Base-by-base conservation (phyloP, 2,113 vertebrate genomes). In the Dicrurus megarhynchus region DNA sequence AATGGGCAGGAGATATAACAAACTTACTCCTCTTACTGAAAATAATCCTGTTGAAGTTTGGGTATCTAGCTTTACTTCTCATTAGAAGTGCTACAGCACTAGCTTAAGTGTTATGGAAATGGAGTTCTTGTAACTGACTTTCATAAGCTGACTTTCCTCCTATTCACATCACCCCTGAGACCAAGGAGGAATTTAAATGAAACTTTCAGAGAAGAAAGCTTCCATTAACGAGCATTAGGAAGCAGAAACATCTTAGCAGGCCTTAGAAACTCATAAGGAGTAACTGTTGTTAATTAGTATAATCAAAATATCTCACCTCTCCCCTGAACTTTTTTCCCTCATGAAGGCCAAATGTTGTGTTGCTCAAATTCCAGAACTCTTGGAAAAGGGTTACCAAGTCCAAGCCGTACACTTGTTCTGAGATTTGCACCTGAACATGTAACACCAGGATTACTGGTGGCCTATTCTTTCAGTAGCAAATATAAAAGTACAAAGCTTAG, bases 371-470 rank as follows among this genome's bases (percentile, higher is more conserved):
- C 28, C 56, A 84, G 7, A 37, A 37, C 17, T 11, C 27, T 22
- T 10, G 6, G 24, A 32, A 52, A 65, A 74, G 11, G 5, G 7
- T 30, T 44, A 18, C 8, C 10, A 35, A 16, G 1, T 65, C 37
- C n/a, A 59, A 71, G 26, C 56, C 35, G 9, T 28, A 11, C 3
- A 17, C 28, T 35, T 56, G 16, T 11, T 57, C 46, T 61, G 17
- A 73, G 16, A 56, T 19, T 13, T 46, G 10, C 3, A 7, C 37
- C 24, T 59, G 15, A 68, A 63, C 39, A 55, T 0, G 0, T 4
- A 69, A 20, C 4, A 32, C 9, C 27, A 78, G 37, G 26, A 53
- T 24, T 69, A 35, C 33, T 26, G 30, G 12, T 16, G 12, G 20
- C 19, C 13, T 76, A n/a, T 19, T 17, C 55, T 30, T 77, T 77